Base-by-base conservation (phyloP, 2,113 vertebrate genomes). In the Corythornis vintsioides region DNA sequence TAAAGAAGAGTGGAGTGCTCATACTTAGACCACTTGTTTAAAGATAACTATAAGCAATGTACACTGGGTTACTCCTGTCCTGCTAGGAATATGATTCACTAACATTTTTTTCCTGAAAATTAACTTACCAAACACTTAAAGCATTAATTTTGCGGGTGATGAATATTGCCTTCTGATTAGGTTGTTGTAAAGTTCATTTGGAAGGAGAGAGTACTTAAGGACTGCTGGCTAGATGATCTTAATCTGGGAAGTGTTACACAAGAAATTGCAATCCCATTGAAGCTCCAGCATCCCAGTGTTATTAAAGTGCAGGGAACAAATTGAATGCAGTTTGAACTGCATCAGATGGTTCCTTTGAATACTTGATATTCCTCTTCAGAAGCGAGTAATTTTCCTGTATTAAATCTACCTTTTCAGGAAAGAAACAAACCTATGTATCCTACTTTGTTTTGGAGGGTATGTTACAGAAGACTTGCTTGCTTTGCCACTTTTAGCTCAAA, bases 131-230 rank as follows among this genome's bases (percentile, higher is more conserved):
- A 33, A 16, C 45, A 16, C 55, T 24, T 50, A 50, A 50, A 87
- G 78, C n/a, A 18, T 1, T 25, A 26, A 33, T 78, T 76, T 60
- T 47, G 33, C 8, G 74, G 59, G n/a, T 48, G 48, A 24, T 77
- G 35, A 63, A 10, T 73, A 50, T 43, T 77, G 15, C 65, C 70
- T 35, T 84, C 79, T 86, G 8, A 31, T 3, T 21, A 98, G 99
- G 98, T 98, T 56, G 97, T 99, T 6, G 98, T 99, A 24, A 99
- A 99, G 95, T 99, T 99, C 94, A 99, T 99, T 83, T 98, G 96
- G 96, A 99, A 99, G 96, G 97, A 98, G 83, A 98, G 97, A 48
- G 98, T 99, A 59, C 95, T 99, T 70, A 98, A 97, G 20, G 98
- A 99, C 88, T 98, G 48, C 48, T 50, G 48, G 21, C 11, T 50